These are phyloP conservation scores for Choloepus hoffmanni DNA, from an alignment of 2,113 vertebrate genomes.

Conservation along the genomic window DNA sequence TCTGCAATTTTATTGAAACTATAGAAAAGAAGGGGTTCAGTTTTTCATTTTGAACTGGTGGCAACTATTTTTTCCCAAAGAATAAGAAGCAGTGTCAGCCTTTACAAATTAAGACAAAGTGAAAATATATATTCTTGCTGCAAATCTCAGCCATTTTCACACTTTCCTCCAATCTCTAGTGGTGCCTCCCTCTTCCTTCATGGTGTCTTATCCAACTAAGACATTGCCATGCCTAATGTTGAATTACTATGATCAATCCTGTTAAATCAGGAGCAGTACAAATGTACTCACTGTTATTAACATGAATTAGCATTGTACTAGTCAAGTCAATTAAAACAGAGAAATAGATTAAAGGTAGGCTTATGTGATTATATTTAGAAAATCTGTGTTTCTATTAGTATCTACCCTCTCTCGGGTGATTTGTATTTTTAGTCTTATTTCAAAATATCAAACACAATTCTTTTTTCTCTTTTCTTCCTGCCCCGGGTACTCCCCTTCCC, in stretches of 20 bases:
- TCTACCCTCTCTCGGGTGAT: background rate
- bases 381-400: background rate
- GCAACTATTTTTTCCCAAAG: background rate
- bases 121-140: background rate
- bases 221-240: background rate
- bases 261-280: background rate
- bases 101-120: background rate
- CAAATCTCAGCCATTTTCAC: background rate
- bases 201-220: background rate
- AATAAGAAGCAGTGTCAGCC: background rate
- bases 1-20: background rate
- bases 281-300: background rate
- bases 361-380: background rate
- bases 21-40: background rate
- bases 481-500: background rate
- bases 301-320: background rate
- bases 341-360: background rate
- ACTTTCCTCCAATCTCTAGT: background rate
- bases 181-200: background rate
- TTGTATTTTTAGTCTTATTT: background rate
- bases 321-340: background rate
- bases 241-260: background rate
- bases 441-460: background rate
- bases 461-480: background rate
- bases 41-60: background rate